Percentiles rank a stretch among this genome's conserved stretches.
Evolutionary conservation across 1,140 invertebrate species (phyloP).

Genomic region (Pseudoatta argentina): DNA sequence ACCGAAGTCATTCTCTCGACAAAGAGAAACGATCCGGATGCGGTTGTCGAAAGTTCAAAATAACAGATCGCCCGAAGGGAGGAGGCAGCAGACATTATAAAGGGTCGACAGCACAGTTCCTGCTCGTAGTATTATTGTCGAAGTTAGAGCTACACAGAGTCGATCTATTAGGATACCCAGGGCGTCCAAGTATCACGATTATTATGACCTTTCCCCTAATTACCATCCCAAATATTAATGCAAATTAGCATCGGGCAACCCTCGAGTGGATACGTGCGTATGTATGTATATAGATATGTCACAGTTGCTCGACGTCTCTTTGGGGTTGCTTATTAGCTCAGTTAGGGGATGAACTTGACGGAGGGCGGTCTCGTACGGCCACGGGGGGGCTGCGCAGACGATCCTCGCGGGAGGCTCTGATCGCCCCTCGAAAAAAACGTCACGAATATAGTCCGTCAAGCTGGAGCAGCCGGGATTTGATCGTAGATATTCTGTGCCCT

Average conservation of each 20-base stretch:
- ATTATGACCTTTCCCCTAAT: constrained; percentile 80
- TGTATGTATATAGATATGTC: constrained; percentile 64
- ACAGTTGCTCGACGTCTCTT: constrained; percentile 76
- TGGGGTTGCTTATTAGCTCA: constrained; percentile 82
- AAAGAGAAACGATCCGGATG: constrained; percentile 64
- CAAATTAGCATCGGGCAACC: constrained; percentile 73
- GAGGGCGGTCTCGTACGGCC: constrained; percentile 35
- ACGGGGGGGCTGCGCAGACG: constrained; percentile 40
- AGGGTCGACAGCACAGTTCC: constrained; percentile 44
- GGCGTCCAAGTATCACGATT: constrained; percentile 77
- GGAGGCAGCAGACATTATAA: constrained; percentile 38
- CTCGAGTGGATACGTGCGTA: constrained; percentile 52
- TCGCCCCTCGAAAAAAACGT: constrained; percentile 76
- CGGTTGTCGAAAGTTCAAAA: constrained; percentile 73
- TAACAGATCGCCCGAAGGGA: constrained; percentile 62
- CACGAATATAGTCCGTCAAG: constrained; percentile 79
- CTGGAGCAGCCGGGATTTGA: constrained; percentile 74
- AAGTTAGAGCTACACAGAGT: constrained; percentile 66
- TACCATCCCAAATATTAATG: constrained; percentile 84
- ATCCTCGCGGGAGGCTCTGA: constrained; percentile 63
- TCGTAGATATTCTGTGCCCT: constrained; percentile 69
- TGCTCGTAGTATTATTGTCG: constrained; percentile 70
- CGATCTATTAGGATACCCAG: constrained; percentile 60
- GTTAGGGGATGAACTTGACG: constrained; percentile 74
- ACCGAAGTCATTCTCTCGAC: constrained; percentile 42